phyloP scores from a whole-genome alignment of 2,888 invertebrate genomes.

The Tolmerus cingulatus region DNA sequence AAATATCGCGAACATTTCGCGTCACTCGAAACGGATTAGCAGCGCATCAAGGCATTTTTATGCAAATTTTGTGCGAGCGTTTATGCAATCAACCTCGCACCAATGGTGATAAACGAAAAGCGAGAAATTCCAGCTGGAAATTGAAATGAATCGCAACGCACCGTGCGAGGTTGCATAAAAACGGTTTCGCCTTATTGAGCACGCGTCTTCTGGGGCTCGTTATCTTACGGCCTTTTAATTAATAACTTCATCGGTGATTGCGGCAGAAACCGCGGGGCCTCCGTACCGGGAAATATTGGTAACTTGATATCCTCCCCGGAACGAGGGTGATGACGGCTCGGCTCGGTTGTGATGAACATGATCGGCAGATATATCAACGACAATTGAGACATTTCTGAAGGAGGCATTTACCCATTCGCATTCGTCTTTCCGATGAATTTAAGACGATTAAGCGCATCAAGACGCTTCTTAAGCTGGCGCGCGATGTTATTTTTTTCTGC shows the following conservation, averaged over 20 bases:
- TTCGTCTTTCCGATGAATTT: neutral
- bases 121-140: neutral
- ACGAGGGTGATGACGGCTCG: neutral
- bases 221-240: neutral
- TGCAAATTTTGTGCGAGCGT: neutral
- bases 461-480: neutral
- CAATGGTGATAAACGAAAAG: neutral
- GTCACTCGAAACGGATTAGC: neutral
- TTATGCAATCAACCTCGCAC: neutral
- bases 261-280: neutral
- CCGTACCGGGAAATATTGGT: neutral
- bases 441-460: neutral
- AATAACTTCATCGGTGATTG: neutral
- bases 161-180: neutral
- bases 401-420: neutral
- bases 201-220: neutral
- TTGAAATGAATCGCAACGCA: neutral
- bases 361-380: neutral
- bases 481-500: neutral
- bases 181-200: neutral
- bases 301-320: neutral
- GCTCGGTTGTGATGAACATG: neutral
- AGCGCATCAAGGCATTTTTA: neutral
- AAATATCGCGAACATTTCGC: neutral
- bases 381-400: neutral